phyloP scores from a whole-genome alignment of 2,113 vertebrate genomes.

The Pseudopodoces humilis region DNA sequence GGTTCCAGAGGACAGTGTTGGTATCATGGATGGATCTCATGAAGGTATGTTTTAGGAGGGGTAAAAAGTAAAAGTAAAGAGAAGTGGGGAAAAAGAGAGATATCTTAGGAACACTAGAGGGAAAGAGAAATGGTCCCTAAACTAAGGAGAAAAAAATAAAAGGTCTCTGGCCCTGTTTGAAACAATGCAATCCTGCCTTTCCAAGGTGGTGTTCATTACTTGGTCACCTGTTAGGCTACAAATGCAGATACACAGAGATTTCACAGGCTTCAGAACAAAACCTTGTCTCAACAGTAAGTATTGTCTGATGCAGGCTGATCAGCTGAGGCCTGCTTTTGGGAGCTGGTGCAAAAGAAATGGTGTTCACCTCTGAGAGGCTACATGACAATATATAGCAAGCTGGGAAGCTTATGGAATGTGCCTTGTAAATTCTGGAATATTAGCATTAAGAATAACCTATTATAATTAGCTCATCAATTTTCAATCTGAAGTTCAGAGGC shows the following conservation, averaged over 20 bases:
- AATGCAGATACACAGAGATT: background rate
- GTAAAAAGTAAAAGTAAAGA: background rate
- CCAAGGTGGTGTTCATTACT: background rate
- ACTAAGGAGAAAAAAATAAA: background rate
- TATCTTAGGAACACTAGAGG: background rate
- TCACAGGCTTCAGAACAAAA: background rate
- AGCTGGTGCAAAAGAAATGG: background rate
- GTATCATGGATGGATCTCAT: constrained; percentile 92
- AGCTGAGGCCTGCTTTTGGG: background rate
- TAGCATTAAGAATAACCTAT: background rate
- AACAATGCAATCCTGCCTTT: background rate
- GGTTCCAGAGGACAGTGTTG: constrained; percentile 88
- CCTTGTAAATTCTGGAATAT: background rate
- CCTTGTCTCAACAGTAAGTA: background rate
- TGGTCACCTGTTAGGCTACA: background rate
- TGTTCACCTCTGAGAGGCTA: background rate
- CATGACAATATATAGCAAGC: background rate
- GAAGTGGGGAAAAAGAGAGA: background rate
- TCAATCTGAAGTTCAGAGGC: background rate
- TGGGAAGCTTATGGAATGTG: background rate
- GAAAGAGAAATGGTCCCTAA: background rate
- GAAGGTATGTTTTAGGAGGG: constrained; percentile 80
- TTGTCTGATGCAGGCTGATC: background rate
- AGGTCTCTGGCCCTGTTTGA: background rate
- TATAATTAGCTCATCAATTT: background rate